Conservation (phyloP, 1,140 invertebrate species). For the Eciton burchellii region DNA sequence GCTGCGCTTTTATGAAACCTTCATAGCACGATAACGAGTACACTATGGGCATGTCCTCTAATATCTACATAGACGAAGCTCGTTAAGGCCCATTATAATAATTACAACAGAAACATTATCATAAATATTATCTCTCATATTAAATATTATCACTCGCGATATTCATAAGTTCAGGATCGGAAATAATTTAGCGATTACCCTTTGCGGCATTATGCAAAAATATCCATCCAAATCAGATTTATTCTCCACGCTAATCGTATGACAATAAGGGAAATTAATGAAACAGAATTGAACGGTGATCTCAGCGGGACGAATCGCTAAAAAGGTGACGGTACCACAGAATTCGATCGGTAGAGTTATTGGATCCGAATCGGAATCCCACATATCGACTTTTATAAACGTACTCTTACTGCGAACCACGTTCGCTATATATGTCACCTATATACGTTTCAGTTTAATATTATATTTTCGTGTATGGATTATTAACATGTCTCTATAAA, state of each 20-base stretch:
- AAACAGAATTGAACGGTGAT: conserved; percentile 76
- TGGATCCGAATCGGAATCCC: conserved; percentile 74
- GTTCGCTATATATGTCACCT: conserved; percentile 78
- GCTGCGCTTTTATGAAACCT: conserved; percentile 74
- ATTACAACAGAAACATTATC: background rate
- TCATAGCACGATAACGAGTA: conserved; percentile 75
- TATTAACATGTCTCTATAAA: too few relatives aligned
- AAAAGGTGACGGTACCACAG: conserved; percentile 63
- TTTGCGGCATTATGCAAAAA: conserved; percentile 78
- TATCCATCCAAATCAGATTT: conserved; percentile 76
- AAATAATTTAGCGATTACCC: conserved; percentile 65
- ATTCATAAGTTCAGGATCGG: background rate
- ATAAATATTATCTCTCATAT: background rate
- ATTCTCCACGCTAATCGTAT: conserved; percentile 75
- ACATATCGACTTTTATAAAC: conserved; percentile 72
- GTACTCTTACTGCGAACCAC: conserved; percentile 62
- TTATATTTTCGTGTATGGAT: too few relatives aligned
- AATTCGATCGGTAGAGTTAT: conserved; percentile 73
- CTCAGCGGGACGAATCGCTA: conserved; percentile 72
- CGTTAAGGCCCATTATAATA: background rate
- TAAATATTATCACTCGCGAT: background rate
- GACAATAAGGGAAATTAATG: conserved; percentile 76
- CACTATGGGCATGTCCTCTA: conserved; percentile 48
- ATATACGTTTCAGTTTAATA: background rate
- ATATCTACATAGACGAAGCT: conserved; percentile 64